Evolutionary conservation across 2,113 vertebrate species (phyloP), one percentile per base, ranked within the genome.

Genomic region (Tragelaphus imberbis): DNA sequence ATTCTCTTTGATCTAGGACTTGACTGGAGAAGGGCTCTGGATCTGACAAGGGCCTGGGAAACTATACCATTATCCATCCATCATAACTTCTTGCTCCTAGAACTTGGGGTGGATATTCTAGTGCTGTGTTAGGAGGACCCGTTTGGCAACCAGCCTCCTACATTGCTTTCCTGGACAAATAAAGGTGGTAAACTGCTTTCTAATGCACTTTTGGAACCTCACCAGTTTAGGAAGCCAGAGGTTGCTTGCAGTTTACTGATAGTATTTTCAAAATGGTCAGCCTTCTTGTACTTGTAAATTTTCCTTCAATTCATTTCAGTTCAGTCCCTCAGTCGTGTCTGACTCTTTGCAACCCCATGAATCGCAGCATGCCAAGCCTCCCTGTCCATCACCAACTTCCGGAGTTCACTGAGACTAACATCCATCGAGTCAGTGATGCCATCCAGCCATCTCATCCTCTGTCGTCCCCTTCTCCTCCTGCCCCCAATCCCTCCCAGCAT

Each of bases 141-240:
- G 8, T 79, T n/a, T 84, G 81, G 36, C 93, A 90, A 75, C 21
- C 16, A 77, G 36, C 17, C 33, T 19, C 19, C 36, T 56, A 55
- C 19, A 10, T 36, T 94, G 81, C n/a, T 97, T 93, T 44, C 40
- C 49, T 93, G 71, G 85, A 28, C 27, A 91, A 86, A 75, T 51
- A 27, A 93, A 71, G 55, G 13, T 6, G 9, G 23, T 84, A 49
- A 85, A 80, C 17, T 93, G 28, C 61, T 71, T 87, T 92, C 58
- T 86, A 85, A 71, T 79, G 53, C 75, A 36, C 19, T 63, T 82
- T 55, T 93, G 25, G n/a, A 80, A 58, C 7, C 49, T 84, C 2
- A 68, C 63, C 25, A 63, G 36, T 84, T 47, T 80, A 96, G 97
- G 96, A 98, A 97, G 94, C 30, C 55, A 90, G 44, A 19, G 40